Percentiles rank a stretch among this genome's conserved stretches.
Evolutionary conservation across 2,888 invertebrate species (phyloP).

Genomic region (Pycnomerus fuliginosus): DNA sequence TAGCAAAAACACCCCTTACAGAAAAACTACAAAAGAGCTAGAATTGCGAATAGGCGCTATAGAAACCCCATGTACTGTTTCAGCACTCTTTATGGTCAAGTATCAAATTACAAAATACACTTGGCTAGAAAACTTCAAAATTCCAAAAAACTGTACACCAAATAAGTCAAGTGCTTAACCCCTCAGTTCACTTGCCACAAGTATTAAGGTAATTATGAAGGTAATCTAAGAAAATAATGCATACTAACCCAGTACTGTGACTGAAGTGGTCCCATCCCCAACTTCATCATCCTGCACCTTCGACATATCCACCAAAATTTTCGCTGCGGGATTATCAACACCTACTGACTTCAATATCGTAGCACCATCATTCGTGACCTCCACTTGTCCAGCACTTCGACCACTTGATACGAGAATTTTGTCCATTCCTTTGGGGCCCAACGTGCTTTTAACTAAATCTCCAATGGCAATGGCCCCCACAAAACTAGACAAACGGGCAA

Average conservation of each 20-base stretch:
- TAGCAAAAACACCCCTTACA: too few species aligned
- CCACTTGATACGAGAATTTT: constrained; percentile 83
- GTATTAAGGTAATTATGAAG: too few species aligned
- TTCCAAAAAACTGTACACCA: too few species aligned
- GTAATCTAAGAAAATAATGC: too few species aligned
- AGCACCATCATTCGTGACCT: constrained; percentile 99
- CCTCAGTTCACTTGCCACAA: too few species aligned
- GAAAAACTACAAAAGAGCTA: too few species aligned
- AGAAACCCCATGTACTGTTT: too few species aligned
- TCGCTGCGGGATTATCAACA: constrained; percentile 98
- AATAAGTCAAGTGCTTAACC: too few species aligned
- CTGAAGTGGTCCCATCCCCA: constrained; percentile 99
- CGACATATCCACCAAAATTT: constrained; percentile 98
- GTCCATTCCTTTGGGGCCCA: constrained; percentile 99
- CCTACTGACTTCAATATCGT: constrained; percentile 96
- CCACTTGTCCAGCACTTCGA: constrained; percentile 78
- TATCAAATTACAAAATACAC: too few species aligned
- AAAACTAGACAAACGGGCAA: constrained; percentile 95
- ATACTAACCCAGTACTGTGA: constrained; percentile 77
- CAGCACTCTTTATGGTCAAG: too few species aligned
- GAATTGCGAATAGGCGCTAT: too few species aligned
- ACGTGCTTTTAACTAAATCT: constrained; percentile 95
- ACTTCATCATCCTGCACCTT: constrained; percentile 99
- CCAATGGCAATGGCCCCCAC: constrained; percentile 99
- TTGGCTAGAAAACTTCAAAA: too few species aligned